These are phyloP conservation scores for Saccostrea echinata DNA, from an alignment of 1,140 invertebrate species.

Conservation along the genomic window DNA sequence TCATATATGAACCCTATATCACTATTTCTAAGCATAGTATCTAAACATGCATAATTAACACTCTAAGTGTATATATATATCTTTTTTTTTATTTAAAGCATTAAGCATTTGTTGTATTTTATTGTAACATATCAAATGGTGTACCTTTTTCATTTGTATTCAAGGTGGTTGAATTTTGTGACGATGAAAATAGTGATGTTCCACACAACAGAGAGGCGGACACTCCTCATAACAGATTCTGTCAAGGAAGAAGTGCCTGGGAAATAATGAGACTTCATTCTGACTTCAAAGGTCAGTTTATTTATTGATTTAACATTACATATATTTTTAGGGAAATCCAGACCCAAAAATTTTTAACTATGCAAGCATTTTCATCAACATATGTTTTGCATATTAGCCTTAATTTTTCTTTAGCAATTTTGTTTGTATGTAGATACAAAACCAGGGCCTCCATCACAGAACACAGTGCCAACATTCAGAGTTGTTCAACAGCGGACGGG, in stretches of 20 bases:
- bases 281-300: conserved; percentile 52
- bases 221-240: conserved; percentile 49
- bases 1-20: too few species aligned
- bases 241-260: conserved; percentile 52
- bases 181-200: conserved; percentile 31
- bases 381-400: too few species aligned
- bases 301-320: too few species aligned
- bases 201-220: conserved; percentile 47
- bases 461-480: conserved; percentile 64
- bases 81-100: too few species aligned
- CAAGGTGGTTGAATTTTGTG: conserved; percentile 53
- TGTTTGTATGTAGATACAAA: conserved; percentile 2
- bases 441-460: conserved; percentile 17
- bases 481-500: conserved; percentile 61
- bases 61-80: too few species aligned
- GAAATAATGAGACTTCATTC: conserved; percentile 55
- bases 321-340: too few species aligned
- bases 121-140: background rate
- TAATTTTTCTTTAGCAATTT: background rate
- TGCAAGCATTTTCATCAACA: too few species aligned
- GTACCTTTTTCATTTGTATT: background rate
- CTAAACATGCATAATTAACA: too few species aligned
- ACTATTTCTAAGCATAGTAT: too few species aligned
- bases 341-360: too few species aligned
- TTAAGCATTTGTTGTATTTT: background rate